Conservation (phyloP, 1,140 invertebrate genomes). For the Philopotamus ludificatus region DNA sequence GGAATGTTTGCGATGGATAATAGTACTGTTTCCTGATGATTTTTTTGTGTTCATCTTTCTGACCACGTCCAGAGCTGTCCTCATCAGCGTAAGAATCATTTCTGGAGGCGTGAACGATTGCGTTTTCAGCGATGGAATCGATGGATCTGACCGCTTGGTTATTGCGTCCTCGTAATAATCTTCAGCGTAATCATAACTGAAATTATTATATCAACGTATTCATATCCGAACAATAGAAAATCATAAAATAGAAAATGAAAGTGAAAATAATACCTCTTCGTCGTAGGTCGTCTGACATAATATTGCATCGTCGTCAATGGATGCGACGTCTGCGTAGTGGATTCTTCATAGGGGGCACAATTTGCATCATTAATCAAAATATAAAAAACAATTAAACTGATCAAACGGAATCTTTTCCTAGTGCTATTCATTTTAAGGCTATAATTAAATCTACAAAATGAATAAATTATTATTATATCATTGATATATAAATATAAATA, state of each 20-base stretch:
- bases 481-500: too few species aligned
- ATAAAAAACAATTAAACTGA: too few species aligned
- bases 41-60: conserved; percentile 49
- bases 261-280: too few species aligned
- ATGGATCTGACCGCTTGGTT: conserved; percentile 1
- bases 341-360: conserved; percentile 1
- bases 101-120: conserved; percentile 47
- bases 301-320: conserved; percentile 15
- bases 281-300: conserved; percentile 8
- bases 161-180: conserved; percentile 27
- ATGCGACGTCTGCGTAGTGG: neutral
- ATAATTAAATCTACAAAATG: too few species aligned
- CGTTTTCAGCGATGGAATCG: conserved; percentile 16
- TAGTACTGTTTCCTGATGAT: conserved; percentile 5
- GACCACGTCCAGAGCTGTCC: conserved; percentile 49
- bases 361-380: neutral
- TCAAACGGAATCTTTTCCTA: too few species aligned
- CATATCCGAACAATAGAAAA: too few species aligned
- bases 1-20: conserved; percentile 4
- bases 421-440: too few species aligned
- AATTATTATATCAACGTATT: conserved; percentile 9
- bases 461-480: too few species aligned
- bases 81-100: conserved; percentile 47
- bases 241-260: too few species aligned
- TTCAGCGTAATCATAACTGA: conserved; percentile 20